Percentiles rank a stretch among this genome's conserved stretches.
These are phyloP conservation scores for Psix sp. DNA, from an alignment of 1,140 invertebrate species.

Conservation along the genomic window DNA sequence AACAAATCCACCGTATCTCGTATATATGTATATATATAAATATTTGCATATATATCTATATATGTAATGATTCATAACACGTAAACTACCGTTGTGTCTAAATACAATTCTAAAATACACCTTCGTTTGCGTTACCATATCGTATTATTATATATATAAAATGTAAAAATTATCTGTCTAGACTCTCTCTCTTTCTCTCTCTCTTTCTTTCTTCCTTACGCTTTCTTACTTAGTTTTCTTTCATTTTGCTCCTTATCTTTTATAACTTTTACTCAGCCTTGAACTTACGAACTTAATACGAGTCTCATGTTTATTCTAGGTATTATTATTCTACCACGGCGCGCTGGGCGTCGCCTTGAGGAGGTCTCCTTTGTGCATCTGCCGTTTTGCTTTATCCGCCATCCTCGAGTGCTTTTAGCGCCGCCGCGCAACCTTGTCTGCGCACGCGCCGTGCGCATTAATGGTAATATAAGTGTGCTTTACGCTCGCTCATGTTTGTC, in stretches of 20 bases:
- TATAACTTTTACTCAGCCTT: conserved; percentile 49
- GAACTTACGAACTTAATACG: conserved; percentile 55
- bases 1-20: conserved; percentile 20
- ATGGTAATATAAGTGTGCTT: conserved; percentile 59
- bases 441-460: conserved; percentile 36
- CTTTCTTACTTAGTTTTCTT: conserved; percentile 40
- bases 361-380: conserved; percentile 25
- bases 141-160: conserved; percentile 40
- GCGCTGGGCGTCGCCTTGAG: conserved; percentile 11
- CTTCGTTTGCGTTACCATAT: too few species aligned
- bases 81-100: conserved; percentile 33
- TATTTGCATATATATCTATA: conserved; percentile 12
- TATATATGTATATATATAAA: conserved; percentile 21
- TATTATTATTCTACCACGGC: conserved; percentile 51
- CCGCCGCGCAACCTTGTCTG: background rate
- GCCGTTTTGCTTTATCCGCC: background rate
- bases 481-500: conserved; percentile 70
- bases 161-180: conserved; percentile 44
- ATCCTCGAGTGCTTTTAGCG: conserved; percentile 22
- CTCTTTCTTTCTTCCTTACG: conserved; percentile 2
- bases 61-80: conserved; percentile 18
- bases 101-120: conserved; percentile 52
- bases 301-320: conserved; percentile 42
- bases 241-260: conserved; percentile 32
- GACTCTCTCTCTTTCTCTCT: conserved; percentile 25